These are phyloP conservation scores for Xestia xanthographa DNA, from an alignment of 2,888 invertebrate species.

Conservation along the genomic window DNA sequence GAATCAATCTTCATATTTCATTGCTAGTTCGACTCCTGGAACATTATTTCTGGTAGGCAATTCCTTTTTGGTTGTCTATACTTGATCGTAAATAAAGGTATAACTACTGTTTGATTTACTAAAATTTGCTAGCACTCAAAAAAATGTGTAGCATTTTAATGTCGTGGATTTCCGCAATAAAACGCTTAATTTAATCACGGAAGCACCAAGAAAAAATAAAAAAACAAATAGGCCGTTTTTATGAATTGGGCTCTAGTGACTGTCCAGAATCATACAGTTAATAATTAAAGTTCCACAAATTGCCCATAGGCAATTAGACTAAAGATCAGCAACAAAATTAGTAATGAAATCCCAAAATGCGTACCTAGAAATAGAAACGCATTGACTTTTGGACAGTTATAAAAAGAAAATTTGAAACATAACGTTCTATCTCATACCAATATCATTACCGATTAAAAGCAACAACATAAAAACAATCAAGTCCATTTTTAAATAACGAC, in stretches of 20 bases:
- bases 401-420: background rate
- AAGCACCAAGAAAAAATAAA: background rate
- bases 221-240: background rate
- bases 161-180: background rate
- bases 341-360: background rate
- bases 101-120: background rate
- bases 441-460: slow-evolving; percentile 10
- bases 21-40: background rate
- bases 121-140: too few relatives aligned
- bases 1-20: slow-evolving; percentile 56
- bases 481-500: slow-evolving; percentile 47
- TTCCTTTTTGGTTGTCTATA: background rate
- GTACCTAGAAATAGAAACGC: background rate
- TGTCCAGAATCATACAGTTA: background rate
- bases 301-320: background rate
- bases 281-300: background rate
- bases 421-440: background rate
- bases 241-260: background rate
- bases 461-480: slow-evolving; percentile 22
- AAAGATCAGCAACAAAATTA: background rate
- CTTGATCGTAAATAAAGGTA: background rate
- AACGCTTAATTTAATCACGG: background rate
- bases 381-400: background rate
- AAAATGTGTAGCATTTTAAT: background rate
- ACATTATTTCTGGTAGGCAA: background rate